Percentiles rank a stretch among this genome's conserved stretches.
Conservation (phyloP, 1,140 invertebrate genomes). For the Scaptomyza montana region DNA sequence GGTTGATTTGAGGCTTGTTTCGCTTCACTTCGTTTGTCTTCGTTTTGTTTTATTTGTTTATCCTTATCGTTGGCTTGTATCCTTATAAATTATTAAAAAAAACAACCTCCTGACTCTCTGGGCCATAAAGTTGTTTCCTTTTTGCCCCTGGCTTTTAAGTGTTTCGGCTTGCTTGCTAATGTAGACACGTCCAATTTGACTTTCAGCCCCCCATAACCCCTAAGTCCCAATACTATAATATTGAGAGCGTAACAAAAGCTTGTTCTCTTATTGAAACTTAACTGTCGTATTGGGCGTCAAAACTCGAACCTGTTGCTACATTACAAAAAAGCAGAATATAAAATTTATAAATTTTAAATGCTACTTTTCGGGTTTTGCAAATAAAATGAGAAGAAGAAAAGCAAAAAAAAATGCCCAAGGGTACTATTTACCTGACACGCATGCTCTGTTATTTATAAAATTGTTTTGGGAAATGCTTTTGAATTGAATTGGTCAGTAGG, state of each 20-base stretch:
- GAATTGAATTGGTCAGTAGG: too few relatives aligned
- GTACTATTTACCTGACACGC: slow-evolving; percentile 17
- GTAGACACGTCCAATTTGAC: not conserved
- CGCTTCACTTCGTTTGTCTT: slow-evolving; percentile 3
- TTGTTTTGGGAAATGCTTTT: not conserved
- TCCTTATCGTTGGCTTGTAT: slow-evolving; percentile 15
- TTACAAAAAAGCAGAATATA: slow-evolving; percentile 1
- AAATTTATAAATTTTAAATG: slow-evolving; percentile 33
- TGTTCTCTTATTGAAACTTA: slow-evolving; percentile 39
- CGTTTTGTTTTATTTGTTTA: slow-evolving; percentile 25
- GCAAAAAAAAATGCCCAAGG: slow-evolving; percentile 6
- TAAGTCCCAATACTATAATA: not conserved
- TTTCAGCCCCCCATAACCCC: too few relatives aligned
- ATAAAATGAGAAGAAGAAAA: not conserved
- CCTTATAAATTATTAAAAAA: slow-evolving; percentile 71
- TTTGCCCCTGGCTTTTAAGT: slow-evolving; percentile 22
- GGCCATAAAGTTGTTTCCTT: slow-evolving; percentile 29
- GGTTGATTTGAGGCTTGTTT: slow-evolving; percentile 42
- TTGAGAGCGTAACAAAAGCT: slow-evolving; percentile 25
- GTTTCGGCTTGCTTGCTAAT: not conserved
- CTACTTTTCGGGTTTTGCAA: slow-evolving; percentile 14
- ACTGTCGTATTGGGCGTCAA: slow-evolving; percentile 23
- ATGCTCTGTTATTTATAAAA: not conserved
- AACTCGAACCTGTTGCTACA: slow-evolving; percentile 30
- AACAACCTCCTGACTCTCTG: slow-evolving; percentile 40